These are phyloP conservation scores for Eucidaris tribuloides DNA, from an alignment of 35 echinoderm and acorn worm species.

Conservation along the genomic window DNA sequence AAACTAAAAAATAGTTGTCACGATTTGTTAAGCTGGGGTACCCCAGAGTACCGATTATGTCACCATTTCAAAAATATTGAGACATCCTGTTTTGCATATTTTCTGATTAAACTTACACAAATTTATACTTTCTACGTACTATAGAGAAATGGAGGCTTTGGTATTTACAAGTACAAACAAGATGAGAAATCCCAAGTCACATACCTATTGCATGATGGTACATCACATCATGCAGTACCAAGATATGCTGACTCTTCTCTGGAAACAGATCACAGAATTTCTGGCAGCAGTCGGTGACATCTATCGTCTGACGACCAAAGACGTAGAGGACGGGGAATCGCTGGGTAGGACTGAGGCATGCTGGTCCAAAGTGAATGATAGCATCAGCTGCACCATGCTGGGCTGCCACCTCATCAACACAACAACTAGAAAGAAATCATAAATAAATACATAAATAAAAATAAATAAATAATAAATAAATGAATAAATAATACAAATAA, in stretches of 20 bases:
- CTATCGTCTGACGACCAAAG: conserved; percentile 61
- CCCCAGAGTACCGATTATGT: too few species aligned
- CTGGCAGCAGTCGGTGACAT: conserved; percentile 48
- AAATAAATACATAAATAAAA: too few species aligned
- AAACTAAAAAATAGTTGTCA: too few species aligned
- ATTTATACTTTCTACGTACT: too few species aligned
- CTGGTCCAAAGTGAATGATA: conserved; percentile 91
- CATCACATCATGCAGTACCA: conserved; percentile 89
- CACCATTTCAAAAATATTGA: too few species aligned
- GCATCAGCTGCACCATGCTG: conserved; percentile 77
- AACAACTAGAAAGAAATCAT: conserved; percentile 70
- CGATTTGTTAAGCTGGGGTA: too few species aligned
- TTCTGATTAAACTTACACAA: too few species aligned
- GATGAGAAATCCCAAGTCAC: not conserved
- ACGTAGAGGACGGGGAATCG: conserved; percentile 82
- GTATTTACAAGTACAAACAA: too few species aligned
- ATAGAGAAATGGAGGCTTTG: too few species aligned
- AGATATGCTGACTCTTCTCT: conserved; percentile 25
- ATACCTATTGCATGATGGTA: conserved; percentile 72
- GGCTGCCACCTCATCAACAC: conserved; percentile 93
- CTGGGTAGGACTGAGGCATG: conserved; percentile 82
- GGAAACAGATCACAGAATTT: conserved; percentile 32
- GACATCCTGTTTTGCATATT: too few species aligned
- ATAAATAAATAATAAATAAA: too few species aligned
- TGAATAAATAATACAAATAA: too few species aligned